These are phyloP conservation scores for Achatina immaculata DNA, from an alignment of 1,140 invertebrate species.

Conservation along the genomic window DNA sequence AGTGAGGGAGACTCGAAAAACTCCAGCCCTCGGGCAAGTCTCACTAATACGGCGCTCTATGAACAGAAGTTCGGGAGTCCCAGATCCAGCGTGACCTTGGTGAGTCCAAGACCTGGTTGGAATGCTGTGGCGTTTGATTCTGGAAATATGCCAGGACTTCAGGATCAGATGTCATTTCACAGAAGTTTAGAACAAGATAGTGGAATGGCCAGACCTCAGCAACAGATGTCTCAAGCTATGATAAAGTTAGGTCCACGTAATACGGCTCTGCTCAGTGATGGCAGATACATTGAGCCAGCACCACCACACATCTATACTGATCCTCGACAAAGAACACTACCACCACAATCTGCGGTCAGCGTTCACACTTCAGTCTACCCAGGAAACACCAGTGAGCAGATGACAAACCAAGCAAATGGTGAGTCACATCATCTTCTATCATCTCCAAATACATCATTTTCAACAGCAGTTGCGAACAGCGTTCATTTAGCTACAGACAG, in stretches of 20 bases:
- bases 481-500: background rate
- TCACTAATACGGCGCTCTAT: conserved; percentile 73
- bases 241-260: conserved; percentile 44
- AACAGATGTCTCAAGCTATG: conserved; percentile 29
- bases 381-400: background rate
- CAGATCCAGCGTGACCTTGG: conserved; percentile 71
- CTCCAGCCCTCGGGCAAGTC: conserved; percentile 75
- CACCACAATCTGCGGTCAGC: conserved; percentile 36
- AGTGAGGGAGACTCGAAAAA: conserved; percentile 76
- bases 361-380: conserved; percentile 21
- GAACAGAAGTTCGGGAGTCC: conserved; percentile 65
- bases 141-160: conserved; percentile 62
- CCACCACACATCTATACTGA: conserved; percentile 57
- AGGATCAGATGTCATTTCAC: conserved; percentile 38
- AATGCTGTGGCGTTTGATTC: conserved; percentile 72
- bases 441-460: background rate
- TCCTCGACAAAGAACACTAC: conserved; percentile 48
- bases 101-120: conserved; percentile 72
- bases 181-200: conserved; percentile 36
- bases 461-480: background rate
- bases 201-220: background rate
- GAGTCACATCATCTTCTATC: background rate
- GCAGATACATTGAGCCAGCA: conserved; percentile 63
- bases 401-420: conserved; percentile 36
- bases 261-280: conserved; percentile 54